Percentiles rank a stretch among this genome's conserved stretches.
phyloP scores from a whole-genome alignment of 2,888 invertebrate genomes.

The Napeogenes sylphis region DNA sequence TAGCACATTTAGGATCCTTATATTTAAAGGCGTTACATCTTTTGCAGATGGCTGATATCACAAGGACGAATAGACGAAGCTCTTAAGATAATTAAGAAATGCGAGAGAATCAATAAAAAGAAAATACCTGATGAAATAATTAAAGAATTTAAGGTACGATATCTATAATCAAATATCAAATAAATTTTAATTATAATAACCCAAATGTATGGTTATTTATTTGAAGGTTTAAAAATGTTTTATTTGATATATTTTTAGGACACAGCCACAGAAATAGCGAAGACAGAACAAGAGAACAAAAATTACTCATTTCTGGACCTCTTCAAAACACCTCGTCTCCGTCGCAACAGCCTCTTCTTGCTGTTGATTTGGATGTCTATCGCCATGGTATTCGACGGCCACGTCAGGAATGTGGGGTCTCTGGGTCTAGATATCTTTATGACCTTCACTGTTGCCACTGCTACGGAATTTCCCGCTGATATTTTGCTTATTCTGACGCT shows the following conservation, averaged over 20 bases:
- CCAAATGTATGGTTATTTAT: no score
- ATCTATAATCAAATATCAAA: no score
- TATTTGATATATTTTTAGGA: slow-evolving; percentile 55
- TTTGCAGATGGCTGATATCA: slow-evolving; percentile 87
- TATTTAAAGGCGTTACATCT: neutral
- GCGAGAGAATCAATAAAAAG: slow-evolving; percentile 85
- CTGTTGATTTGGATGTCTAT: slow-evolving; percentile 91
- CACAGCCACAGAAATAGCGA: slow-evolving; percentile 81
- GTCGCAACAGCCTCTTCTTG: slow-evolving; percentile 83
- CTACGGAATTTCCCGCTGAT: slow-evolving; percentile 91
- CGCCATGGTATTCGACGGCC: slow-evolving; percentile 91
- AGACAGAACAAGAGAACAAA: slow-evolving; percentile 83
- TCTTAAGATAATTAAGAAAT: slow-evolving; percentile 83
- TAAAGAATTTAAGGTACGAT: slow-evolving; percentile 81
- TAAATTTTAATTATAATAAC: no score
- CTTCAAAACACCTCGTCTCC: slow-evolving; percentile 85
- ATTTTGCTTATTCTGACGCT: slow-evolving; percentile 84
- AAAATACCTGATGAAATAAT: slow-evolving; percentile 85
- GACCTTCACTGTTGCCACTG: slow-evolving; percentile 89
- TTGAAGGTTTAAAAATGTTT: neutral
- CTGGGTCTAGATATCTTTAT: slow-evolving; percentile 88
- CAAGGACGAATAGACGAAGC: slow-evolving; percentile 89
- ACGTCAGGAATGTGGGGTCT: slow-evolving; percentile 91
- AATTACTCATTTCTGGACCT: slow-evolving; percentile 87
- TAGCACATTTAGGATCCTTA: no score